Base-by-base conservation (phyloP, 23 tunicate genomes). In the Halocynthia aurantium region DNA sequence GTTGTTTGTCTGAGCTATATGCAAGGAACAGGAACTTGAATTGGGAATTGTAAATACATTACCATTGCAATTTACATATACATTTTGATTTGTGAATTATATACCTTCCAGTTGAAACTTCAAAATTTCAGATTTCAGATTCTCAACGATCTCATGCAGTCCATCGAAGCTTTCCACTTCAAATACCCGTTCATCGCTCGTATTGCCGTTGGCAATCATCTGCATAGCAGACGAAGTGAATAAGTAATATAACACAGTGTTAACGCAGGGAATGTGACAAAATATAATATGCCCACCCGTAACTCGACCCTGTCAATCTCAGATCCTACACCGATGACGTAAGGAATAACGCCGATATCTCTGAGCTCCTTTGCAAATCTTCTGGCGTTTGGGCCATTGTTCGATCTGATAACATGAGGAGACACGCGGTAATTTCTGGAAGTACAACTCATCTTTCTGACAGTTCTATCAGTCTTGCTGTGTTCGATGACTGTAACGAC, bases 131-230 rank as follows among this genome's bases (percentile, higher is more conserved):
- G 10, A 20, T 15, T 65, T 40, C n/a, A 65, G 31, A 65, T 65
- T 49, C 9, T 65, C 70, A 2, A 65, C 70, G 31, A 65, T 65
- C 22, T 65, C 70, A 65, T 65, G 22, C 19, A 65, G 19, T 65
- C 70, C 70, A 20, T 65, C 70, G 31, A 65, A 65, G 19, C 31
- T 65, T 10, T 65, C 70, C 0, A 65, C 70, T 65, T 15, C 31
- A 6, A 20, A 65, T 10, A 65, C 70, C 6, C 70, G 22, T 0
- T 10, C 19, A 15, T 65, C 70, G 31, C 49, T 65, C 10, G 10
- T 15, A 20, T 40, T 65, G 10, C 70, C 70, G n/a, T 40, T 10
- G 19, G 70, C 70, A 65, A 65, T 65, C 70, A 65, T 49, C 70
- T 65, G 63, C 2, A 4, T 13, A 58, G 15, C 17, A 58, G 63